Percentiles rank a stretch among this genome's conserved stretches.
Conservation (phyloP, 2,797 vertebrate genomes). For the Emys orbicularis region DNA sequence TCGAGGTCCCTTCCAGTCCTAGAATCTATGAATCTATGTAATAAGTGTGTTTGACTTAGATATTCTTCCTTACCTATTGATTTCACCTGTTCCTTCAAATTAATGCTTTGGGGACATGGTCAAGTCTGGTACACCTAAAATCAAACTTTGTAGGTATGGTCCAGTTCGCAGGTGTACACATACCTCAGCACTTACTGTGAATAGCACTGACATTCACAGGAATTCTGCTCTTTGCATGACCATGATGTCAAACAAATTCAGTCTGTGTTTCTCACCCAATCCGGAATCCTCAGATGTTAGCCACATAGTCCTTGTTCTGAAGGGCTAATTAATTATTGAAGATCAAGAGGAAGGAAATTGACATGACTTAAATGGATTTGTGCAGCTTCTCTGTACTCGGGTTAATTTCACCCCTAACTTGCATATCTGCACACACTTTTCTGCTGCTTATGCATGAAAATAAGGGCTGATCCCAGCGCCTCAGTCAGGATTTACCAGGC, state of each 20-base stretch:
- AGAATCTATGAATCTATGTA: too few species aligned
- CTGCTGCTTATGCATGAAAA: too few species aligned
- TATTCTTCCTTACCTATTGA: neutral
- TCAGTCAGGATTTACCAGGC: too few species aligned
- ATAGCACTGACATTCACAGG: neutral
- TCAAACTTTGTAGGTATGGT: neutral
- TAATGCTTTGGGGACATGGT: neutral
- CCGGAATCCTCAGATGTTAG: neutral
- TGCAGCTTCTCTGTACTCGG: neutral
- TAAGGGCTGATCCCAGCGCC: too few species aligned
- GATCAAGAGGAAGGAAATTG: neutral
- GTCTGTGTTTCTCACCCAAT: neutral
- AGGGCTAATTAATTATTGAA: neutral
- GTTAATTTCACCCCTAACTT: neutral
- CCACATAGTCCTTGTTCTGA: neutral
- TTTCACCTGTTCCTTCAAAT: neutral
- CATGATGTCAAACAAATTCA: neutral
- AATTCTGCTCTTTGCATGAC: neutral
- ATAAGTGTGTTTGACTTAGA: neutral
- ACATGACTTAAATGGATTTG: neutral
- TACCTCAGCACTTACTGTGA: neutral
- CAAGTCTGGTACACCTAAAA: neutral
- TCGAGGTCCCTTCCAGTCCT: too few species aligned
- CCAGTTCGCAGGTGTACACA: neutral
- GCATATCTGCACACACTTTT: neutral